Base-by-base conservation (phyloP, 2,888 invertebrate species). In the Carcina quercana region DNA sequence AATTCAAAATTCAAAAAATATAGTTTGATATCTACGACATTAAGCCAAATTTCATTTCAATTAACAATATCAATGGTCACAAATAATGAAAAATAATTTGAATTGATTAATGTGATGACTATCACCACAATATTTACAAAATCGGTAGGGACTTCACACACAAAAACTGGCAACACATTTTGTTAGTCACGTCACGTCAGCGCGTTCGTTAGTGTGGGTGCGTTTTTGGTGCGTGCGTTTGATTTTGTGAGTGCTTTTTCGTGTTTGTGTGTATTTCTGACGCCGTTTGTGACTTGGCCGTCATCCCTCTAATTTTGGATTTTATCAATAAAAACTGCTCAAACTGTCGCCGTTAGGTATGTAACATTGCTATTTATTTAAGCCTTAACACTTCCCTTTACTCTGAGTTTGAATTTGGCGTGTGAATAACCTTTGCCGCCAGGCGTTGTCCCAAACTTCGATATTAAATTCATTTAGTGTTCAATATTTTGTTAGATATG, bases 201-300 rank as follows among this genome's bases (percentile, higher is more conserved):
- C 43, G 54, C 50, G 57, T 62, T 60, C n/a, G n/a, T n/a, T n/a
- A n/a, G 75, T 75, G 74, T 76, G 73, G 50, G 71, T 74, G 68
- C 49, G 55, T 52, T 53, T 58, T 38, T 75, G 74, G 74, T 74
- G 71, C 48, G 71, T 74, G 69, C 50, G 56, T 60, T 72, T 61
- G 62, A 63, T 56, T 60, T 66, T 58, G 58, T 59, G 59, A 63
- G 62, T 69, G 67, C 50, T 55, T 64, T 64, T 70, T 68, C 59
- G 62, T 75, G 75, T 74, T 75, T 79, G 79, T 78, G 72, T 82
- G 76, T 72, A 65, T 71, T 65, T 74, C 71, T 72, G 70, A 79
- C 75, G 75, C 76, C 72, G 73, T 69, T 70, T 73, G 64, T 73
- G 66, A 72, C 54, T 55, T 75, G 67, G 67, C 71, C 74, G 67